Evolutionary conservation across 2,797 vertebrate genomes (phyloP).

Genomic region (Cryptoprocta ferox): DNA sequence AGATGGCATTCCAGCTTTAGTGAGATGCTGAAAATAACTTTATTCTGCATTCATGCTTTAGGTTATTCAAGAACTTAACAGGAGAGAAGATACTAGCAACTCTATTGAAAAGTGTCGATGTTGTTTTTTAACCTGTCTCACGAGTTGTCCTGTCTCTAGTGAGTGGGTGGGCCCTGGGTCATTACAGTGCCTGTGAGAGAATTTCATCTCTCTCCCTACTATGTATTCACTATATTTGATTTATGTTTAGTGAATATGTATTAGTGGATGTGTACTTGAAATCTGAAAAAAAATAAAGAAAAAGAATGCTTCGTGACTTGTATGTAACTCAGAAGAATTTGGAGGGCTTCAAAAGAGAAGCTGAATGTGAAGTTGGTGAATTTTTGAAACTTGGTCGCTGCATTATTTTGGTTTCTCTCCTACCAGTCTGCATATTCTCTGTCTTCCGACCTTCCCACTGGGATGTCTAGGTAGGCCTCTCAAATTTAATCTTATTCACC

Average conservation of each 20-base stretch:
- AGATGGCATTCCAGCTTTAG: conserved; percentile 19
- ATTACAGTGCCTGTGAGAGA: background rate
- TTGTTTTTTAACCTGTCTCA: background rate
- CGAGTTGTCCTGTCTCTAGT: background rate
- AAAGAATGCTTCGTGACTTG: background rate
- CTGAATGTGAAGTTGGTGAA: background rate
- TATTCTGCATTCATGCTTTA: background rate
- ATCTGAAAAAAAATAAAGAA: background rate
- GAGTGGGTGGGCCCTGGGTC: background rate
- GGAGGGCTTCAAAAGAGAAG: background rate
- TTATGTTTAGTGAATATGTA: background rate
- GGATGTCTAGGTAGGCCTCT: background rate
- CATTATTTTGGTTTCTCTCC: background rate
- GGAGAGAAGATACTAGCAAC: background rate
- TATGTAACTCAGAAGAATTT: background rate
- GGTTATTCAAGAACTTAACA: conserved; percentile 26
- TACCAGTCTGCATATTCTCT: background rate
- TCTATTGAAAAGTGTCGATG: background rate
- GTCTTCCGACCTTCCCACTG: background rate
- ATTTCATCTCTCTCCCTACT: background rate
- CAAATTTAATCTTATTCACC: background rate
- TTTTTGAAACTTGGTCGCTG: background rate
- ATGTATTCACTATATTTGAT: conserved; percentile 1
- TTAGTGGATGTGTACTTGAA: background rate
- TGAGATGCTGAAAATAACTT: background rate